Percentiles rank a stretch among this genome's conserved stretches.
Conservation (phyloP, 2,113 vertebrate species). For the Grammomys surdaster region DNA sequence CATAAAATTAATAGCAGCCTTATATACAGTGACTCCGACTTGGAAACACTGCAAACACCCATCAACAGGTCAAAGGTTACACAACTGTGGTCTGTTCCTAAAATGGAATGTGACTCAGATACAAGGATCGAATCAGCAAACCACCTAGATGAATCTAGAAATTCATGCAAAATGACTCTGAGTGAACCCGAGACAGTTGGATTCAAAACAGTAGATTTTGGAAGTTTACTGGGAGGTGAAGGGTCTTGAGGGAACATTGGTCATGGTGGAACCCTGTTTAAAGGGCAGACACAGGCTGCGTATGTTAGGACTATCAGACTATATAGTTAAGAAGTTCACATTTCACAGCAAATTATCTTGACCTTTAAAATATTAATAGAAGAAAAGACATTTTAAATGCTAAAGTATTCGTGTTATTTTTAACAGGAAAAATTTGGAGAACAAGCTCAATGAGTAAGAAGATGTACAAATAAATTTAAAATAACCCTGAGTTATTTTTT, state of each 20-base stretch:
- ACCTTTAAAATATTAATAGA: constrained; percentile 33
- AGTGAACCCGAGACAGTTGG: background rate
- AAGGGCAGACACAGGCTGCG: background rate
- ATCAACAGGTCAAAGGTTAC: background rate
- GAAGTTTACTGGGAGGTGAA: background rate
- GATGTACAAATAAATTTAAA: background rate
- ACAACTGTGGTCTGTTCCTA: background rate
- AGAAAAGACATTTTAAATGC: background rate
- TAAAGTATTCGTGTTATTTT: background rate
- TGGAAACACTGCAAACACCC: background rate
- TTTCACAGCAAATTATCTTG: background rate
- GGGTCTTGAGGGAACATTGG: background rate
- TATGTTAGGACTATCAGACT: background rate
- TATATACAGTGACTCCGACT: background rate
- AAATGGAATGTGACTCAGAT: background rate
- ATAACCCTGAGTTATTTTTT: background rate
- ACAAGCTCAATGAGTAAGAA: background rate
- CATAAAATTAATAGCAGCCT: background rate
- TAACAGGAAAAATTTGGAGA: constrained; percentile 28
- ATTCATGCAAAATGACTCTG: background rate
- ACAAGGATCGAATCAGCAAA: background rate
- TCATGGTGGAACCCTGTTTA: background rate
- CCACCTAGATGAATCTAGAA: background rate
- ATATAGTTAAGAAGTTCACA: background rate
- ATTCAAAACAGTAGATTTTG: background rate